Evolutionary conservation across 2,797 vertebrate genomes (phyloP).

Genomic region (Thamnophis elegans): DNA sequence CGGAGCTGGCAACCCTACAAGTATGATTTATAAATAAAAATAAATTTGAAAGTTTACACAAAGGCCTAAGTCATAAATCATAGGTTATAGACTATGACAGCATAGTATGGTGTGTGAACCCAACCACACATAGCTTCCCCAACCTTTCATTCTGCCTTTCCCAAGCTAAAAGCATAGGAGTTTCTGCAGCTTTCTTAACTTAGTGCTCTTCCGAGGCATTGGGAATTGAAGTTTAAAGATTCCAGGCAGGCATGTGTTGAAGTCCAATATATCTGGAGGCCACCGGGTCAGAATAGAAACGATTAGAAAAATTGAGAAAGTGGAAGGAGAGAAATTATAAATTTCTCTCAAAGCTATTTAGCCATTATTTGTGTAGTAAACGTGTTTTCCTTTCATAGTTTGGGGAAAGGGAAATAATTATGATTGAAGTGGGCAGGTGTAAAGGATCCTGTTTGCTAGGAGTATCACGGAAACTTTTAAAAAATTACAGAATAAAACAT

Average conservation of each 20-base stretch:
- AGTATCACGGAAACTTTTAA: background rate
- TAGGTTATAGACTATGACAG: background rate
- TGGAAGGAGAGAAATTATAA: background rate
- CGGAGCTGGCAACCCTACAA: background rate
- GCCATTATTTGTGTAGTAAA: background rate
- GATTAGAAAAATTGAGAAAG: background rate
- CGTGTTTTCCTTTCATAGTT: background rate
- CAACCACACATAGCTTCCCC: background rate
- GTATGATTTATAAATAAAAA: background rate
- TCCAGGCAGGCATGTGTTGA: background rate
- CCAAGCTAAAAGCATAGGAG: background rate
- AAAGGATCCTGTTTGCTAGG: background rate
- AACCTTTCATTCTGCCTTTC: background rate
- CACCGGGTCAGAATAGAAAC: background rate
- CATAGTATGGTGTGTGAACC: background rate
- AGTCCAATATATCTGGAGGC: background rate
- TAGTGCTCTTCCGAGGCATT: background rate
- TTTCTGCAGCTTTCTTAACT: background rate
- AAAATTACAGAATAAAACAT: background rate
- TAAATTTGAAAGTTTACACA: background rate
- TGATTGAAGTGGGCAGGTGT: background rate
- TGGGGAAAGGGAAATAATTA: background rate
- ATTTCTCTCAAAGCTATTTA: background rate
- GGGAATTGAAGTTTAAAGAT: background rate
- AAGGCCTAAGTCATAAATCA: background rate